Base-by-base conservation (phyloP, 2,113 vertebrate genomes). In the Aegithalos caudatus region DNA sequence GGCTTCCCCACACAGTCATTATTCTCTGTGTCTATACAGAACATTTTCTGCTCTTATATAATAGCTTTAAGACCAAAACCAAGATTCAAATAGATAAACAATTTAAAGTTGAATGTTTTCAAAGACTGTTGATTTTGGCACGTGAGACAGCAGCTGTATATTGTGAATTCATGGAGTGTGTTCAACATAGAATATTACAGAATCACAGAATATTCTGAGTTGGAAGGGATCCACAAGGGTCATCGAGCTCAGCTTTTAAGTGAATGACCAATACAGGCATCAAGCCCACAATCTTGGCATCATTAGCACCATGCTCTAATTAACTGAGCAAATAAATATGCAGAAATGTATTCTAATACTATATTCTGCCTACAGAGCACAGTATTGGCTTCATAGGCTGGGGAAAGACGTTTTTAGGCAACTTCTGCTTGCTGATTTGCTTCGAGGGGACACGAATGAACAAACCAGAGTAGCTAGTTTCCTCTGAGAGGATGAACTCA, bases 241-340 rank as follows among this genome's bases (percentile, higher is more conserved):
- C 33, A 53, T 10, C 1, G 1, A 69, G 28, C 17, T 5, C 54
- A 69, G 2, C 2, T 78, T 31, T n/a, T 24, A 45, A 24, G 12
- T 27, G 23, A 38, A 38, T 29, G 22, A n/a, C 19, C 54, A 28
- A 45, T 13, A 53, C 0, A 0, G 12, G 27, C 33, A 61, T 60
- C 22, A 51, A 67, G 45, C 22, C 53, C 27, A 27, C 37, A 51
- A 12, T 11, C 14, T 35, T 10, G 7, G 37, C 33, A 45, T 29
- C 47, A n/a, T 53, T 7, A 53, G 47, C 23, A 53, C 7, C 33
- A 7, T 0, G 0, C n/a, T 69, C 38, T 19, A 45, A 69, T 6
- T 14, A 38, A 24, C 10, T 9, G 54, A 45, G 16, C 7, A 79
- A 45, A 12, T 7, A 79, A 60, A 76, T 0, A 2, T 8, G 8